Evolutionary conservation across 2,888 invertebrate species (phyloP), one percentile per base, ranked within the genome.

Genomic region (Caradrina clavipalpis): DNA sequence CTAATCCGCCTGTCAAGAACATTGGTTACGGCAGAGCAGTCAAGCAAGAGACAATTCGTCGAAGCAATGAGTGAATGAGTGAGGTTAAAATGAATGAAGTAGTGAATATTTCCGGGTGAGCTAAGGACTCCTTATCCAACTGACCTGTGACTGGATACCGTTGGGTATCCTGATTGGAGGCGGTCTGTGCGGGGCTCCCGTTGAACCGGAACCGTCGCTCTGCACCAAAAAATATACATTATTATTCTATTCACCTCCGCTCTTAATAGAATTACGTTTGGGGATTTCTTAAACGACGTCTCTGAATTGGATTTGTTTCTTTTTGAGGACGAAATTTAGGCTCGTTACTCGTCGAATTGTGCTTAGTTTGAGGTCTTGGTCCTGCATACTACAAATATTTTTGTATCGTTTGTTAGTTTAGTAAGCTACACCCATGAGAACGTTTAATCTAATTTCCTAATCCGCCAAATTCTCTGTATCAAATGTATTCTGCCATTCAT

Each of bases 111-210:
- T 67, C 45, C 19, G 55, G 64, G 62, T 50, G 61, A 77, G 71
- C 71, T 65, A 62, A 69, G 68, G 67, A 63, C 57, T 69, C 49
- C 60, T 59, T 56, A 53, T 58, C 53, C 35, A 89, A 90, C 84
- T 78, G 55, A 95, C 95, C 93, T 95, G 95, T 80, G 92, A 83
- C 85, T 93, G 95, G 77, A 92, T 87, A 78, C 95, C 95, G 87
- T 96, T 96, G 63, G 94, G 91, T 90, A 95, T 94, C 88, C 94
- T 90, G 75, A 95, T 87, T 53, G 94, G 94, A 49, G 94, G 94
- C 75, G 95, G 95, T 65, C 95, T 92, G 73, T 94, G 94, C 66
- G 93, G 87, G 78, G 91, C 90, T 61, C 89, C 91, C 70, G 93
- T 86, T 17, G 93, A 89, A 71, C 90, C 91, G 76, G 92, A 85